Evolutionary conservation across 2,113 vertebrate species (phyloP).

Genomic region (Aphyosemion australe): DNA sequence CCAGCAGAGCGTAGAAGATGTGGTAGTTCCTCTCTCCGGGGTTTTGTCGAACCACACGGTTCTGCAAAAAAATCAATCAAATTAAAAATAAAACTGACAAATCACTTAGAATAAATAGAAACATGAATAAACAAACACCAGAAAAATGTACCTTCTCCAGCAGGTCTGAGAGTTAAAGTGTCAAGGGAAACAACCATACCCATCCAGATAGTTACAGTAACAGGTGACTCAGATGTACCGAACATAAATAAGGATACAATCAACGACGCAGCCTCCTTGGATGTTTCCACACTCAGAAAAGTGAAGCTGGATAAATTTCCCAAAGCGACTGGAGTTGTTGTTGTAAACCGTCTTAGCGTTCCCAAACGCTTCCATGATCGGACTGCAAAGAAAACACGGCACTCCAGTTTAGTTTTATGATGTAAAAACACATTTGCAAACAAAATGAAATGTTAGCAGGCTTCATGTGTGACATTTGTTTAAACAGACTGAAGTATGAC

Average conservation of each 20-base stretch:
- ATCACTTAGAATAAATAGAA: neutral
- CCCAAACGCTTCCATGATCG: slow-evolving; percentile 92
- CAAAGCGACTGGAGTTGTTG: slow-evolving; percentile 93
- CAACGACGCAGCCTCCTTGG: slow-evolving; percentile 89
- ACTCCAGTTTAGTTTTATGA: neutral
- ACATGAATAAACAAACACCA: neutral
- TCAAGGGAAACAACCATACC: slow-evolving; percentile 61
- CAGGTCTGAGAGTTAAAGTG: slow-evolving; percentile 71
- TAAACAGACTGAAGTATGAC: neutral
- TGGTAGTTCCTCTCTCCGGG: slow-evolving; percentile 90
- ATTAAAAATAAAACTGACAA: slow-evolving; percentile 21
- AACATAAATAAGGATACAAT: slow-evolving; percentile 86
- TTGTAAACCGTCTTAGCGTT: slow-evolving; percentile 94
- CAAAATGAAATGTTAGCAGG: too few species aligned
- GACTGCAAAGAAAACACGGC: slow-evolving; percentile 72
- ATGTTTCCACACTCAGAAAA: slow-evolving; percentile 90
- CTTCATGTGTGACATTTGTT: neutral
- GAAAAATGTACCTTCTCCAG: slow-evolving; percentile 78
- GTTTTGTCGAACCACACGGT: slow-evolving; percentile 90
- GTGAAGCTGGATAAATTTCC: slow-evolving; percentile 93
- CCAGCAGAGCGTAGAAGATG: slow-evolving; percentile 90
- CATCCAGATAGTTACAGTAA: neutral
- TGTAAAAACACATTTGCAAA: too few species aligned
- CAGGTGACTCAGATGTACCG: neutral
- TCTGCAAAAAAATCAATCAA: slow-evolving; percentile 76